Conservation (phyloP, 2,888 invertebrate genomes). For the Dromius quadrimaculatus region DNA sequence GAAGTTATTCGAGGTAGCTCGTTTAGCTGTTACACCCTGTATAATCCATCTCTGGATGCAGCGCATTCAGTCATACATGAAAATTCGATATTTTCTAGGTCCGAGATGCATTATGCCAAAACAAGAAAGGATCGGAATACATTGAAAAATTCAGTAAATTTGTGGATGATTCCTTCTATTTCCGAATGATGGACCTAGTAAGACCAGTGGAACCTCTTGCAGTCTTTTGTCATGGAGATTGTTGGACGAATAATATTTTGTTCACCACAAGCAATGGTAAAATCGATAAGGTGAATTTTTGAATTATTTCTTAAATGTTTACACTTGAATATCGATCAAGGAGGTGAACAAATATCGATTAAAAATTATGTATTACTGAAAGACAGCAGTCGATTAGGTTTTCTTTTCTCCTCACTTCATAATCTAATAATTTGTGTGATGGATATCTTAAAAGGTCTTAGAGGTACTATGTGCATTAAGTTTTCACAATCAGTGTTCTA, state of each 20-base stretch:
- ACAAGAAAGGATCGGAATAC: conserved; percentile 69
- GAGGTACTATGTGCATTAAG: no score
- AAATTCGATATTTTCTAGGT: no score
- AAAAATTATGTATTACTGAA: no score
- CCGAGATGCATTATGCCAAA: conserved; percentile 62
- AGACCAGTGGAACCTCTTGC: conserved; percentile 74
- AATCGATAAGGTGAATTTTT: conserved; percentile 61
- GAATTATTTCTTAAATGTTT: background rate
- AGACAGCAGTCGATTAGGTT: no score
- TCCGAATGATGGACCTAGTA: conserved; percentile 75
- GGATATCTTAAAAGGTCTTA: no score
- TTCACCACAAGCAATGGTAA: conserved; percentile 70
- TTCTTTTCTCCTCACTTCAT: no score
- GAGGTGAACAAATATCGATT: no score
- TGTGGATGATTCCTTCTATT: conserved; percentile 75
- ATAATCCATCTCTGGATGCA: background rate
- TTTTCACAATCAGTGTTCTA: no score
- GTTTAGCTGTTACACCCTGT: background rate
- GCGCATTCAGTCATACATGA: background rate
- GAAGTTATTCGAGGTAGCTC: no score
- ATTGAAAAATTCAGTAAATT: conserved; percentile 73
- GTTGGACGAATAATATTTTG: conserved; percentile 81
- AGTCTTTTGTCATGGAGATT: conserved; percentile 81
- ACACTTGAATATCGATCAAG: no score
- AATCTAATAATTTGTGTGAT: no score